These are phyloP conservation scores for Argyrosomus regius DNA, from an alignment of 2,797 vertebrate genomes.

Conservation along the genomic window DNA sequence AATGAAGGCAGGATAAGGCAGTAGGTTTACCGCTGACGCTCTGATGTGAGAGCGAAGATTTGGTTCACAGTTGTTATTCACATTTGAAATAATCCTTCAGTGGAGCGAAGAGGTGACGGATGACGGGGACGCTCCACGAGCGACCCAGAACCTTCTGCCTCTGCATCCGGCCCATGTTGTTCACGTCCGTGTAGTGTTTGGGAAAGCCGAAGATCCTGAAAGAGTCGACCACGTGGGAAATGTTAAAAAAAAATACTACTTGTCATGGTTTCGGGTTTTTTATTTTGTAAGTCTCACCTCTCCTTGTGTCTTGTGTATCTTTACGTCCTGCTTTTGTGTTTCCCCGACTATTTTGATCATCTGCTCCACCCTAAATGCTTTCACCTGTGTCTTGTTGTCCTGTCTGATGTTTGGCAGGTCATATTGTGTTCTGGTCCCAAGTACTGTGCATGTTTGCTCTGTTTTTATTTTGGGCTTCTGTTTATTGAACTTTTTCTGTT, in stretches of 20 bases:
- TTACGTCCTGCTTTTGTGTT: too few species aligned
- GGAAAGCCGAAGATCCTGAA: slow-evolving; percentile 96
- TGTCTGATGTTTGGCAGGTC: too few species aligned
- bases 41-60: background rate
- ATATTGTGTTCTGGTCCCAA: too few species aligned
- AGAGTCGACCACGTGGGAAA: slow-evolving; percentile 5
- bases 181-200: slow-evolving; percentile 94
- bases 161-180: slow-evolving; percentile 89
- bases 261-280: too few species aligned
- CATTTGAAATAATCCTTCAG: slow-evolving; percentile 98
- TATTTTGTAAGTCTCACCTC: too few species aligned
- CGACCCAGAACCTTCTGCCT: slow-evolving; percentile 92
- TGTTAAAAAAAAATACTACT: background rate
- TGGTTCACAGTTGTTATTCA: slow-evolving; percentile 76
- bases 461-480: too few species aligned
- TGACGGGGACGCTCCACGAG: slow-evolving; percentile 96
- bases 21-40: slow-evolving; percentile 36
- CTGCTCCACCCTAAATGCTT: too few species aligned
- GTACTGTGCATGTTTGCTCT: too few species aligned
- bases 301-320: too few species aligned
- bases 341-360: too few species aligned
- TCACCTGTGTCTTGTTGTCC: too few species aligned
- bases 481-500: too few species aligned
- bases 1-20: slow-evolving; percentile 29
- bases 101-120: slow-evolving; percentile 94